Conservation (phyloP, 2,797 vertebrate genomes). For the Astyanax mexicanus region DNA sequence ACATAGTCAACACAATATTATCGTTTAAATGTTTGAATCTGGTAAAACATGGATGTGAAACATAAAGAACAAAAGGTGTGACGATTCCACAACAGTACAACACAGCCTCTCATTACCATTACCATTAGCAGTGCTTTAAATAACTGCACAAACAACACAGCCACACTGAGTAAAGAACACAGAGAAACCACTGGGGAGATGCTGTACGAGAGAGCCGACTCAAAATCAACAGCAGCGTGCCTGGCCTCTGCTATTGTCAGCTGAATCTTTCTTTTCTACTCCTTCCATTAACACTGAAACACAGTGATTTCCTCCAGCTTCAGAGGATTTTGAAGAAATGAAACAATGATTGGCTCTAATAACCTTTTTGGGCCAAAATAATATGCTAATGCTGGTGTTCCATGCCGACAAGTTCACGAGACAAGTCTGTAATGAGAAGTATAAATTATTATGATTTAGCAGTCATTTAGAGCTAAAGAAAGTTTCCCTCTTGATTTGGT, state of each 20-base stretch:
- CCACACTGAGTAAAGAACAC: constrained; percentile 6
- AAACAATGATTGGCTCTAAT: constrained; percentile 32
- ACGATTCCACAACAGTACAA: background rate
- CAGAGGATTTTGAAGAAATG: constrained; percentile 20
- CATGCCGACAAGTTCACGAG: constrained; percentile 34
- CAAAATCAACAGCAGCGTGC: background rate
- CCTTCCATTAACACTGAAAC: constrained; percentile 30
- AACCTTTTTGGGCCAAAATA: constrained; percentile 26
- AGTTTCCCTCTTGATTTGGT: constrained; percentile 1
- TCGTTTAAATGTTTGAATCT: too few relatives aligned
- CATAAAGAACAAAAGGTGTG: background rate
- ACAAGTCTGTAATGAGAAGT: constrained; percentile 33
- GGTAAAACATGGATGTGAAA: background rate
- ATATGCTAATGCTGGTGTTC: constrained; percentile 8
- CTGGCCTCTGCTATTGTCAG: constrained; percentile 9
- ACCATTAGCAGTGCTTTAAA: background rate
- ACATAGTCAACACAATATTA: too few relatives aligned
- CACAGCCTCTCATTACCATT: background rate
- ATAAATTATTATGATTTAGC: constrained; percentile 39
- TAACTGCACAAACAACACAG: constrained; percentile 12
- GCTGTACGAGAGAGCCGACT: constrained; percentile 46
- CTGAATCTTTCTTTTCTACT: constrained; percentile 15
- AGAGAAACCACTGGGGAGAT: constrained; percentile 13
- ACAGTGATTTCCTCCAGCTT: constrained; percentile 9
- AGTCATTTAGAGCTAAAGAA: constrained; percentile 20